Evolutionary conservation across 2,113 vertebrate genomes (phyloP).

Genomic region (Labeo rohita): DNA sequence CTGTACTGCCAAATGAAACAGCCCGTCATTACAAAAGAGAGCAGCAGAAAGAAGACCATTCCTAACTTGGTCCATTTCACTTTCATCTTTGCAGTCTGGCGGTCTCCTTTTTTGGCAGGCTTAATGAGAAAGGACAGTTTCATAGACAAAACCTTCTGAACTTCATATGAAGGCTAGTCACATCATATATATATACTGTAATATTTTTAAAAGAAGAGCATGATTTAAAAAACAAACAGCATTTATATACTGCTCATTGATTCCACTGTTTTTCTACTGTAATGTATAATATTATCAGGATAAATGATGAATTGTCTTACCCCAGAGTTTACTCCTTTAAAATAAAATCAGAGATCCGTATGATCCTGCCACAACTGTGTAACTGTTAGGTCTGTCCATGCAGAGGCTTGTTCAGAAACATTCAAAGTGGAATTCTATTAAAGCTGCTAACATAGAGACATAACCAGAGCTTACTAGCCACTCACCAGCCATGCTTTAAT

Average conservation of each 20-base stretch:
- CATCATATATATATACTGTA: background rate
- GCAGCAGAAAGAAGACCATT: constrained; percentile 80
- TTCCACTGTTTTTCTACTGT: background rate
- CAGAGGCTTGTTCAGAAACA: background rate
- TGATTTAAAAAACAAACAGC: background rate
- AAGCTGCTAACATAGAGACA: background rate
- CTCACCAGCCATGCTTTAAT: constrained; percentile 63
- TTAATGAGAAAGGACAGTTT: background rate
- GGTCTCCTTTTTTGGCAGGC: background rate
- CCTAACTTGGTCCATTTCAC: constrained; percentile 77
- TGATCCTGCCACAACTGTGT: background rate
- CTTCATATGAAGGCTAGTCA: background rate
- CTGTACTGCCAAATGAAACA: constrained; percentile 81
- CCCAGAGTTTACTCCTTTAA: constrained; percentile 10
- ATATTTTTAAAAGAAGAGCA: background rate
- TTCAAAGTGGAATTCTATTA: constrained; percentile 18
- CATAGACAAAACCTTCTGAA: background rate
- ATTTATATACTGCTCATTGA: background rate
- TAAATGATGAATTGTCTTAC: constrained; percentile 20
- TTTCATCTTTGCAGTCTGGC: constrained; percentile 67
- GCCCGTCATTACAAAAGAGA: constrained; percentile 82
- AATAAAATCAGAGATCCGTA: background rate
- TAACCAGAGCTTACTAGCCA: constrained; percentile 24
- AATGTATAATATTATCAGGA: background rate
- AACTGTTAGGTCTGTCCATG: background rate